phyloP scores from a whole-genome alignment of 2,113 vertebrate species.

The Campylomormyrus tamandua region DNA sequence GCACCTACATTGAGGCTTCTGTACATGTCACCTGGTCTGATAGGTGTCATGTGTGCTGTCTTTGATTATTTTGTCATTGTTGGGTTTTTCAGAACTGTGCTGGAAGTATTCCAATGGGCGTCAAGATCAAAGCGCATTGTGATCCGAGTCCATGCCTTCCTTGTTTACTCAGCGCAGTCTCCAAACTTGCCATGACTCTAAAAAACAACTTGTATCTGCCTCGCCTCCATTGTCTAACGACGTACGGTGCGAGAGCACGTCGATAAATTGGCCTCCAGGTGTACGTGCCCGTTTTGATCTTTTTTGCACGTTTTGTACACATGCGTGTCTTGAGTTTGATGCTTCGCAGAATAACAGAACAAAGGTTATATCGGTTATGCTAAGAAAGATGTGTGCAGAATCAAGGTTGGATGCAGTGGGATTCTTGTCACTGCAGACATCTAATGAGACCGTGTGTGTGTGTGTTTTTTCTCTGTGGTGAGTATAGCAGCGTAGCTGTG shows the following conservation, averaged over 20 bases:
- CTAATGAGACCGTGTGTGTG: constrained; percentile 91
- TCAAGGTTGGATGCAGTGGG: constrained; percentile 49
- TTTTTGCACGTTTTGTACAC: constrained; percentile 10
- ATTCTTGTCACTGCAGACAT: constrained; percentile 49
- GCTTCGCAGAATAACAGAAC: constrained; percentile 43
- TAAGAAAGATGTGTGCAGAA: constrained; percentile 50
- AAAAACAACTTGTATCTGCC: not conserved
- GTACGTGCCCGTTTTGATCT: not conserved
- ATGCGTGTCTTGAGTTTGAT: constrained; percentile 39
- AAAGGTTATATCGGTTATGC: constrained; percentile 45
- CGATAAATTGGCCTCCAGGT: constrained; percentile 14
- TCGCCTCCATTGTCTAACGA: constrained; percentile 1
- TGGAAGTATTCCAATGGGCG: not conserved
- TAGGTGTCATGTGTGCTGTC: not conserved
- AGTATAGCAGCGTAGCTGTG: constrained; percentile 78
- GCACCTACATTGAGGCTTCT: not conserved
- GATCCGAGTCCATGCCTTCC: not conserved
- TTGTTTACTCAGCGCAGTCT: not conserved
- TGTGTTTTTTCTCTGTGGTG: constrained; percentile 33
- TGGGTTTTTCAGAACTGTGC: not conserved
- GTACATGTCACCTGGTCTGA: not conserved
- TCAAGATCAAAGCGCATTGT: not conserved
- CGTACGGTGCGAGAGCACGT: not conserved
- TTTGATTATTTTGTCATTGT: not conserved
- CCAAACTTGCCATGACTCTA: not conserved